These are phyloP conservation scores for Actias luna DNA, from an alignment of 2,888 invertebrate species.

Conservation along the genomic window DNA sequence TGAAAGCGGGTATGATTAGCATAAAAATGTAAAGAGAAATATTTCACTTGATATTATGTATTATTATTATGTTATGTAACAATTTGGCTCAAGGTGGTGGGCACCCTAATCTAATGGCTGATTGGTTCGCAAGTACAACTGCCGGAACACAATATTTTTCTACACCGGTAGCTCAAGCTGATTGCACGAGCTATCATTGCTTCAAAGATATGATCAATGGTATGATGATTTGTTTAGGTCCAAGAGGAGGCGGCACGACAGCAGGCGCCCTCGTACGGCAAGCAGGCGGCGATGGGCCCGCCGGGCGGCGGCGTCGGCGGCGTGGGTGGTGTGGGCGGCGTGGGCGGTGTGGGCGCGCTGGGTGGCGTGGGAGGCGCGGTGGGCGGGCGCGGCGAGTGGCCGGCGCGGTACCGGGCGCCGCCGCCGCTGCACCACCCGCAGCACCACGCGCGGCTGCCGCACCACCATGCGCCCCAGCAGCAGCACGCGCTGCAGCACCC, in stretches of 20 bases:
- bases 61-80: no score
- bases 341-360: conserved; percentile 53
- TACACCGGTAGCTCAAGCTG: no score
- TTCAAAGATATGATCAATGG: no score
- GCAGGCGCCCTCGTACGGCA: conserved; percentile 92
- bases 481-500: conserved; percentile 64
- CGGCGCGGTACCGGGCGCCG: conserved; percentile 87
- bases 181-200: no score
- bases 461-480: conserved; percentile 49
- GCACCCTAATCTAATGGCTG: no score
- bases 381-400: conserved; percentile 75
- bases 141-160: no score
- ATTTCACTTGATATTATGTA: no score
- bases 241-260: conserved; percentile 96
- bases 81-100: no score
- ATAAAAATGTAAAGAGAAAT: no score
- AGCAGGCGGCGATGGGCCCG: conserved; percentile 82
- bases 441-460: conserved; percentile 55
- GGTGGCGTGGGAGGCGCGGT: conserved; percentile 51
- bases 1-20: no score
- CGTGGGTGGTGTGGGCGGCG: conserved; percentile 43
- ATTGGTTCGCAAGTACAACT: no score
- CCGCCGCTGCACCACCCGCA: conserved; percentile 74
- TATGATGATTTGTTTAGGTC: conserved; percentile 73
- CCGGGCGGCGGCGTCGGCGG: conserved; percentile 52